Base-by-base conservation (phyloP, 2,797 vertebrate species). In the Eleutherodactylus coqui region DNA sequence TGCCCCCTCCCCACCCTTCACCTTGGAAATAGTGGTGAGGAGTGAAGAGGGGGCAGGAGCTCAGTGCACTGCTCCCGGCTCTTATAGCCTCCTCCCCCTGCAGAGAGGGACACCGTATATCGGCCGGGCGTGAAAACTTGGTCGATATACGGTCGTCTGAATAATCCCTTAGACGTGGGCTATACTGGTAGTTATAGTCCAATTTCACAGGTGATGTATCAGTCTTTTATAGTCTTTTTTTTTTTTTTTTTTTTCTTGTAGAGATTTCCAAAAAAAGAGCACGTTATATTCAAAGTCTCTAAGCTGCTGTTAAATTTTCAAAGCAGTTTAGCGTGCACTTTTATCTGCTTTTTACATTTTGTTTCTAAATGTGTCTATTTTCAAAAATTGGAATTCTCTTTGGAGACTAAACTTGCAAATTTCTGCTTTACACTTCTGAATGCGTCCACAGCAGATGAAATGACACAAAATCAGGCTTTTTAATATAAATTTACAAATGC, bases 401-500 rank as follows among this genome's bases (percentile, higher is more conserved):
- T 69, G 34, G 34, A 69, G 60, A 78, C 13, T 85, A 53, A 41
- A 45, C 47, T 69, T 79, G 83, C 75, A 78, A 78, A 78, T 78
- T 60, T 53, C 76, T 55, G 29, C 45, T 70, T 55, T 51, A 38
- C 60, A 17, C 19, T 78, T 60, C 51, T 85, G 34, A 36, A 49
- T 47, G 11, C 55, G 34, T 69, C 34, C 53, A 60, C 75, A 77
- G 60, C 58, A 73, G 84, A 73, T 80, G 67, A 85, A 80, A 75
- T 81, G 19, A 79, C 38, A 58, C 67, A 85, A 47, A 85, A 53
- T 67, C 49, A 9, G 45, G 60, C 75, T 85, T 72, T 85, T 55
- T 79, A 62, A 47, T 79, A 53, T 32, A 73, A 38, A 85, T 73
- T 34, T 60, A 60, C 82, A 82, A 72, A 82, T 75, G 82, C 73